Base-by-base conservation (phyloP, 2,113 vertebrate genomes). In the Alouatta palliata region DNA sequence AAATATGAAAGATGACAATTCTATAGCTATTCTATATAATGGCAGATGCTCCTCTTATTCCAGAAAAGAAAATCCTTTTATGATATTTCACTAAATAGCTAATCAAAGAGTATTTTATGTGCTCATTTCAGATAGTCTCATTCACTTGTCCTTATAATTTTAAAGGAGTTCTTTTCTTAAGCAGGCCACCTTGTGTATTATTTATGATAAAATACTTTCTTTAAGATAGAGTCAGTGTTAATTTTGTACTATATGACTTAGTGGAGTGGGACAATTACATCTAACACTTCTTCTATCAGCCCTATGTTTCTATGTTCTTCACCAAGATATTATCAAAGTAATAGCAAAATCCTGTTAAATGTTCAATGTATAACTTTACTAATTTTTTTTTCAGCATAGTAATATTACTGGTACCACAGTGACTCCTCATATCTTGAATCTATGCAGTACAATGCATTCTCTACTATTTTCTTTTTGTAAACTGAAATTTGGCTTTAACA, bases 401-500 rank as follows among this genome's bases (percentile, higher is more conserved):
- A 85, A 17, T 94, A 35, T 32, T 90, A 58, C 6, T 58, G 27
- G 73, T 45, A 43, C 37, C 30, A 77, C 12, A 77, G 76, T 30
- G 70, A 32, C 14, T 87, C 32, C 21, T 61, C 49, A 8, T 79
- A 35, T 68, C 61, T 95, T 52, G 61, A 73, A 71, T 94, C 66
- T 86, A 70, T 14, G 4, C 27, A 75, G 47, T 20, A 75, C 10
- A 87, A 54, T 81, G 32, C 54, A 56, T 73, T 94, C 56, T 91
- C 45, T 52, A 81, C 71, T 85, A 64, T 87, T 91, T 97, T 81
- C 49, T 58, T 85, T 94, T 88, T 93, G 92, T 90, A 92, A 97
- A 94, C 32, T 86, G 66, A 97, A 94, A 92, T 88, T 85, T 88
- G 81, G 47, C 58, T 96, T 97, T 95, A 79, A 91, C 45, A 96